Base-by-base conservation (phyloP, 2,797 vertebrate species). In the Cetoscarus ocellatus region DNA sequence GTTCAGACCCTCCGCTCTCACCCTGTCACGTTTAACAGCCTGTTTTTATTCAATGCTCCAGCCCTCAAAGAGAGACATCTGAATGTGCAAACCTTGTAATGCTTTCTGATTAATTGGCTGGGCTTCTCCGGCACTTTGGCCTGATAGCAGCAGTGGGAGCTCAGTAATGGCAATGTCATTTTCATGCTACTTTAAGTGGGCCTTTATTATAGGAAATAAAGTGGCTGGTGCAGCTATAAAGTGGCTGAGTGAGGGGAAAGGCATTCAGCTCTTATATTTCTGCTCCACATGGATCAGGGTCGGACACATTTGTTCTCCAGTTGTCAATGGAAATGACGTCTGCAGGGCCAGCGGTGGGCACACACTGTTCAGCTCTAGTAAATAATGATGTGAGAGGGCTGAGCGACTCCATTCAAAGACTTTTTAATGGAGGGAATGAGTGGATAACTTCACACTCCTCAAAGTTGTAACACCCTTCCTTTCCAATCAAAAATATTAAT, bases 201-300 rank as follows among this genome's bases (percentile, higher is more conserved):
- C 82, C 79, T 91, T 89, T 89, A 91, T 91, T 90, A 89, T 75
- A 73, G 74, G 69, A 70, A 74, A 87, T 92, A 86, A 93, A 92
- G 81, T 81, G 76, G 51, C 54, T 73, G 64, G 67, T 75, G 27
- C 48, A 59, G 68, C 73, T 67, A 63, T 83, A 73, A 84, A 90
- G 79, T 72, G 75, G 48, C 72, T 61, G 73, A 51, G 58, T 63
- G 61, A 81, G 53, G 18, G 68, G 78, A 86, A 83, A 75, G 75
- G 61, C 57, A 73, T 60, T 63, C 64, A 70, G 56, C 53, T 67
- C 56, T 61, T 67, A 54, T 47, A 40, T 68, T 70, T 73, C 17
- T 71, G 70, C 11, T 51, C 75, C 65, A 43, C 51, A 63, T 70
- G 53, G 10, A 78, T 79, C 54, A 74, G 48, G 39, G 8, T 39